A percentile compares a stretch with the other conserved stretches of the same genome.
Conservation (phyloP, 2,797 vertebrate genomes). For the Enteromius trimaculatus region DNA sequence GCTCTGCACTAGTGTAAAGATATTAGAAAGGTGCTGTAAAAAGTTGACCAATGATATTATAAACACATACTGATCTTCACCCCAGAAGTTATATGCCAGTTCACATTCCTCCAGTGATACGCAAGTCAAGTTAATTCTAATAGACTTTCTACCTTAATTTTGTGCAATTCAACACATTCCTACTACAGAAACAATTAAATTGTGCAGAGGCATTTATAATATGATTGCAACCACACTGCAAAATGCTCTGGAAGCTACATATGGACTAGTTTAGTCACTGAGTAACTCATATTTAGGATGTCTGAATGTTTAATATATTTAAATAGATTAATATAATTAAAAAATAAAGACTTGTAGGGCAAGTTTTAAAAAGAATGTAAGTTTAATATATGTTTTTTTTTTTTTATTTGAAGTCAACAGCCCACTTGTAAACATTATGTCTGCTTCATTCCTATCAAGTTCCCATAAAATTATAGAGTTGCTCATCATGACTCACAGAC, state of each 20-base stretch:
- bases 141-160: neutral
- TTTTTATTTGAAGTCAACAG: neutral
- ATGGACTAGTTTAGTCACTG: neutral
- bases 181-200: neutral
- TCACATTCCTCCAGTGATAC: neutral
- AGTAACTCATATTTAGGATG: neutral
- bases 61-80: neutral
- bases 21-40: neutral
- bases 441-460: neutral
- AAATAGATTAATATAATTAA: neutral
- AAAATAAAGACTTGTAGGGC: neutral
- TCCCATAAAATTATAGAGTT: neutral
- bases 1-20: neutral
- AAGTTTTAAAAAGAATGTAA: neutral
- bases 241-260: neutral
- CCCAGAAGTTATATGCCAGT: neutral
- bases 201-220: neutral
- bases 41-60: slow-evolving; percentile 10
- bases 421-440: neutral
- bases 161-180: neutral
- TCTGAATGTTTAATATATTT: neutral
- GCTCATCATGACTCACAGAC: slow-evolving; percentile 1
- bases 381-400: neutral
- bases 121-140: neutral
- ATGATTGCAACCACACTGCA: neutral